Conservation (phyloP, 2,797 vertebrate species). For the Eupleurogrammus muticus region DNA sequence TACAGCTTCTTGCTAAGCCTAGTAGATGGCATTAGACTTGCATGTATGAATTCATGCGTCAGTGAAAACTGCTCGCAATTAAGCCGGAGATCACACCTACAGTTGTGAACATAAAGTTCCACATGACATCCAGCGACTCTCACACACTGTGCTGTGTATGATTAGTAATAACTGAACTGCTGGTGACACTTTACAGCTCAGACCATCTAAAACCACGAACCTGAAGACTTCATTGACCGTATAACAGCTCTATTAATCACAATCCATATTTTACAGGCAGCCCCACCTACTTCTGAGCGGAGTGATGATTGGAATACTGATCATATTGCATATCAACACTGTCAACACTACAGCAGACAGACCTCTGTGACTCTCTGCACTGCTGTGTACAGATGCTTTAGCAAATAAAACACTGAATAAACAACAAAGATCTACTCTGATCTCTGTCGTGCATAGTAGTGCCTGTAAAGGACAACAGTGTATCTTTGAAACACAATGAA, state of each 20-base stretch:
- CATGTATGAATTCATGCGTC: not conserved
- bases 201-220: not conserved
- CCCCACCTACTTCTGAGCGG: not conserved
- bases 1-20: not conserved
- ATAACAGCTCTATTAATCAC: not conserved
- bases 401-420: conserved; percentile 2
- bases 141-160: not conserved
- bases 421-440: not conserved
- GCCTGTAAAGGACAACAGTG: not conserved
- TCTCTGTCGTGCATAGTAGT: not conserved
- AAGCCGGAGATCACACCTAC: not conserved
- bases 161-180: not conserved
- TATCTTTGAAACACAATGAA: not conserved
- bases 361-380: not conserved
- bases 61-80: not conserved
- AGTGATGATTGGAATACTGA: not conserved
- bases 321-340: not conserved
- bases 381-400: not conserved
- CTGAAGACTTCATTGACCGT: not conserved
- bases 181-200: not conserved
- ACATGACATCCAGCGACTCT: not conserved
- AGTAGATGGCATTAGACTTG: conserved; percentile 48
- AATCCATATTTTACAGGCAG: not conserved
- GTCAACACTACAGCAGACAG: no score
- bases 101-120: not conserved